Evolutionary conservation across 2,888 invertebrate species (phyloP).

Genomic region (Argyresthia goedartella): DNA sequence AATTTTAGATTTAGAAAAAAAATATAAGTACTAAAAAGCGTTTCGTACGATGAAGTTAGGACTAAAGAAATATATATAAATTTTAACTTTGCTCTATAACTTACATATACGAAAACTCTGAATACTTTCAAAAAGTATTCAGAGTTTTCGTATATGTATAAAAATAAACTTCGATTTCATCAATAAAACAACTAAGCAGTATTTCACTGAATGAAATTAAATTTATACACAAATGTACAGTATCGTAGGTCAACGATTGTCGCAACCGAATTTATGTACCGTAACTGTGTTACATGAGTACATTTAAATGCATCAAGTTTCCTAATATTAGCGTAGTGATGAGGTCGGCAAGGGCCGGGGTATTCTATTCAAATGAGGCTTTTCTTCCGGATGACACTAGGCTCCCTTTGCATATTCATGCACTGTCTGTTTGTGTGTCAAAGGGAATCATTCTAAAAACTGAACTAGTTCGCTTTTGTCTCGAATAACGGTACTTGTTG

Average conservation of each 20-base stretch:
- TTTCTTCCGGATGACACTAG: slow-evolving; percentile 25
- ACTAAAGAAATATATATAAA: too few species aligned
- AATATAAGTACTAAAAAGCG: too few species aligned
- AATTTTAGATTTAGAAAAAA: too few species aligned
- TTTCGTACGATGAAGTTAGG: too few species aligned
- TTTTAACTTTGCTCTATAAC: too few species aligned
- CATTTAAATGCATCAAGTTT: slow-evolving; percentile 15
- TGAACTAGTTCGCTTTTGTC: slow-evolving; percentile 30
- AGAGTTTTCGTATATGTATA: too few species aligned
- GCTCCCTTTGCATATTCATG: slow-evolving; percentile 29
- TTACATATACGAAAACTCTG: too few species aligned
- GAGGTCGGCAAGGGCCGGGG: slow-evolving; percentile 18
- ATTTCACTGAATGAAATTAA: not conserved
- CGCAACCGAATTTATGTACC: slow-evolving; percentile 8
- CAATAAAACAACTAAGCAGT: too few species aligned
- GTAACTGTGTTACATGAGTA: slow-evolving; percentile 13
- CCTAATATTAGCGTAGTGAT: slow-evolving; percentile 16
- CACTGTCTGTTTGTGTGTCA: slow-evolving; percentile 20
- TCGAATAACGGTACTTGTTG: slow-evolving; percentile 32
- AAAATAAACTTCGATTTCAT: slow-evolving; percentile 8
- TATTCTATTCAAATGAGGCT: slow-evolving; percentile 47
- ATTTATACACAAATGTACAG: not conserved
- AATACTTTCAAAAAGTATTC: too few species aligned
- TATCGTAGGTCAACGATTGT: slow-evolving; percentile 1
- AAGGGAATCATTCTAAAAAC: slow-evolving; percentile 38